Base-by-base conservation (phyloP, 2,888 invertebrate genomes). In the Mimas tiliae region DNA sequence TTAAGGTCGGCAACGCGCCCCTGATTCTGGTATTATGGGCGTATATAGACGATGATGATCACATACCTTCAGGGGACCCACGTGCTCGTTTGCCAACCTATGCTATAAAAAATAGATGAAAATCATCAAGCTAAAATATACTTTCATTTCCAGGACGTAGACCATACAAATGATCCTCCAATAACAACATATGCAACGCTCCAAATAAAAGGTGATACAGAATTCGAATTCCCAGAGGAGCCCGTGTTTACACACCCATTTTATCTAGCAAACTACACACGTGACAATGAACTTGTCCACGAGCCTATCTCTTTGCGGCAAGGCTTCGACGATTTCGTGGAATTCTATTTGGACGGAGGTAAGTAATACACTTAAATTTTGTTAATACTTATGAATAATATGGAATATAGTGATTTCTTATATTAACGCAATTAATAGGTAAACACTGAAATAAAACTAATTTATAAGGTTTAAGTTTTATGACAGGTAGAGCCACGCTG, bases 191-290 rank as follows among this genome's bases (percentile, higher is more conserved):
- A 65, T 14, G 84, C 86, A 2, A 86, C 83, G 16, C 69, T 94
- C 7, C 85, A 78, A 19, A 85, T 94, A 34, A 69, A 77, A 62
- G 84, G 88, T 11, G 88, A 93, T 72, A 72, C 82, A 14, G 78
- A 84, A 50, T 88, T 88, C 69, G 82, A 87, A 74, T 79, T 94
- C 48, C 93, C 94, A 0, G 89, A 89, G 47, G 90, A 91, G 63
- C 94, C 90, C 21, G 77, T 87, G 21, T 95, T 95, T 78, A 77
- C 83, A 1, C 74, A 86, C 74, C 69, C 93, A 12, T 89, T 88
- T 70, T 94, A 94, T 74, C 76, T 84, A 34, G 94, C 89, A 11
- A 79, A 79, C 33, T 95, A 94, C 70, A 85, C 84, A 1, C 72
- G 71, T 6, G 79, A 82, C 16, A 72, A 86, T 65, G 73, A 76